Base-by-base conservation (phyloP, 2,797 vertebrate genomes). In the Cheracebus regulus region DNA sequence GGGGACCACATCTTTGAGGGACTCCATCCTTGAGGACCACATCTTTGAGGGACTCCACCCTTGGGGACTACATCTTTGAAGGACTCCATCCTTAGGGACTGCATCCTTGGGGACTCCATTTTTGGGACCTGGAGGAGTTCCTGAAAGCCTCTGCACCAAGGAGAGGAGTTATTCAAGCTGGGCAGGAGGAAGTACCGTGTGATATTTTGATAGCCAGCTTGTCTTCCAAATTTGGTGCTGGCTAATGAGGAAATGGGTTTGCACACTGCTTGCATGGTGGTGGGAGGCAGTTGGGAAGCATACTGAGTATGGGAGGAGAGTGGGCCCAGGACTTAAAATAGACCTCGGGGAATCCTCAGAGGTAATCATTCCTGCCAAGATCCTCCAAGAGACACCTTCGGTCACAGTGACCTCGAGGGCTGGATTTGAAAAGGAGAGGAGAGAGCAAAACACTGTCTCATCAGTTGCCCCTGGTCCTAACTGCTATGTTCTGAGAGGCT, bases 291-390 rank as follows among this genome's bases (percentile, higher is more conserved):
- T 22, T 33, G 50, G 41, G 90, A 95, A 50, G 72, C n/a, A 64
- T 11, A 39, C 58, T 17, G 36, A 58, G 39, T 52, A 41, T 28
- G 39, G n/a, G 78, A 92, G 30, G 75, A 80, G 50, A 95, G 76
- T 57, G 80, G 73, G 72, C 46, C 76, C 73, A 41, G 44, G 57
- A 90, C 64, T 96, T 81, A 97, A 93, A 81, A 75, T 44, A 96
- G 84, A 44, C 90, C 76, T 92, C 10, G 14, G 52, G 76, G 55
- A 95, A 82, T 73, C 86, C 95, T 86, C 89, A 80, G 85, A 48
- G 22, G 26, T 24, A 83, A 67, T 36, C 67, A 73, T 50, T 57
- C 61, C 70, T 84, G n/a, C 92, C 79, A 75, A 95, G 70, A 80
- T 87, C 20, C 80, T 80, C 87, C 30, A 50, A 48, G 61, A 92